These are phyloP conservation scores for Hydropsyche tenuis DNA, from an alignment of 1,140 invertebrate genomes.

Conservation along the genomic window DNA sequence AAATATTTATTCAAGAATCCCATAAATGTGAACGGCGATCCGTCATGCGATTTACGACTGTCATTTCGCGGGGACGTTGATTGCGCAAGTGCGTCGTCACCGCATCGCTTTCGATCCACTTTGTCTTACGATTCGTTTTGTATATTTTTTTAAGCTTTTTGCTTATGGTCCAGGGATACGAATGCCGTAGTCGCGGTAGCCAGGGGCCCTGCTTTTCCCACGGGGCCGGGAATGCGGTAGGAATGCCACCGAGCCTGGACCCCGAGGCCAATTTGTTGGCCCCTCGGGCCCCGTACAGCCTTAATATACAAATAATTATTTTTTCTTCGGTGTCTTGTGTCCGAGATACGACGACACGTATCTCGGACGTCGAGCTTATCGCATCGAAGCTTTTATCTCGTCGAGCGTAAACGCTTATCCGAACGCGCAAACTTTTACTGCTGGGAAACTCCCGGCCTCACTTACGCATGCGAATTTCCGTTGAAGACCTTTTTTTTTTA, in stretches of 20 bases:
- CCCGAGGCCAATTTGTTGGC: conserved; percentile 45
- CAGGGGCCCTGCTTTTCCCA: conserved; percentile 32
- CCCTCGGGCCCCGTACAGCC: conserved; percentile 24
- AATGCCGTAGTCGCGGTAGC: conserved; percentile 23
- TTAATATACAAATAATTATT: conserved; percentile 6
- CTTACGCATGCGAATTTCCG: too few species aligned
- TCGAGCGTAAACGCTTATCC: not conserved
- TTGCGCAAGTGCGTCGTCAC: conserved; percentile 3
- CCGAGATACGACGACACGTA: conserved; percentile 5
- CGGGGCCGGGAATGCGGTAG: conserved; percentile 42
- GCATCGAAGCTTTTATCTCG: conserved; percentile 18
- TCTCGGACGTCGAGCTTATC: not conserved
- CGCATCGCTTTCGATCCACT: not conserved
- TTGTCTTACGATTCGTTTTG: not conserved
- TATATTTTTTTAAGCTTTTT: conserved; percentile 8
- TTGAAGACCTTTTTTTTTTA: too few species aligned
- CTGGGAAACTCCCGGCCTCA: not conserved
- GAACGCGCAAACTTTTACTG: conserved; percentile 3
- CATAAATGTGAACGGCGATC: too few species aligned
- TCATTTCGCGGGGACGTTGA: conserved; percentile 1
- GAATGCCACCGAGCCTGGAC: conserved; percentile 42
- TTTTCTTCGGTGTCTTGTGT: conserved; percentile 8
- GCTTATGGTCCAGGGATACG: conserved; percentile 23
- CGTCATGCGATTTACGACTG: not conserved
- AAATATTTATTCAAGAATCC: too few species aligned